These are phyloP conservation scores for Megathymus violae DNA, from an alignment of 1,140 invertebrate species.

Conservation along the genomic window DNA sequence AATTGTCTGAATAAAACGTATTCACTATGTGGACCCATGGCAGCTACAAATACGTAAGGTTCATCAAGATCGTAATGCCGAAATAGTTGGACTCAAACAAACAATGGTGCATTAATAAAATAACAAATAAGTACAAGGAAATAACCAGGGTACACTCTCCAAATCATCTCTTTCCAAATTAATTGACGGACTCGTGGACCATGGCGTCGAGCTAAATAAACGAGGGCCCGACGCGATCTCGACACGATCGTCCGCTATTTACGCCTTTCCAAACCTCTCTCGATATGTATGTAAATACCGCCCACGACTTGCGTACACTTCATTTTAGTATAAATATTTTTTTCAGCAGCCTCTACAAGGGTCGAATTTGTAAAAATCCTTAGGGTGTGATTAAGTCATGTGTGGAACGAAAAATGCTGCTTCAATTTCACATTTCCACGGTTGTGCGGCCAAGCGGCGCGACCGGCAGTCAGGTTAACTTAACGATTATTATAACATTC, in stretches of 20 bases:
- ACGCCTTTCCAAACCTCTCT: neutral
- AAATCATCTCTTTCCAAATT: no score
- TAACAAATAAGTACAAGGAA: no score
- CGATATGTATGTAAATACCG: constrained; percentile 18
- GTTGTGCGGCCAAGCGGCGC: no score
- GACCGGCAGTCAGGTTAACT: no score
- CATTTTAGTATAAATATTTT: constrained; percentile 20
- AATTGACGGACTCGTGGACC: neutral
- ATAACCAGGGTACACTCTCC: no score
- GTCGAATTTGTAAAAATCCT: constrained; percentile 20
- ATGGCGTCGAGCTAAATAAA: neutral
- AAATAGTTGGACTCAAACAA: no score
- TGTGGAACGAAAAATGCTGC: constrained; percentile 13
- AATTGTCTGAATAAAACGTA: no score
- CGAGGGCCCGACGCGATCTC: neutral
- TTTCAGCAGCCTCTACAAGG: constrained; percentile 7
- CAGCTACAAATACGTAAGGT: no score
- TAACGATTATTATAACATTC: no score
- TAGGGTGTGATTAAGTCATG: constrained; percentile 20
- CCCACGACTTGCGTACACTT: constrained; percentile 12
- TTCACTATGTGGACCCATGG: no score
- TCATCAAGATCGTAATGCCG: no score
- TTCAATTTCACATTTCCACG: constrained; percentile 10
- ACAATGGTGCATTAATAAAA: no score
- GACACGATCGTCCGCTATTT: neutral